A percentile compares a stretch with the other conserved stretches of the same genome.
phyloP scores from a whole-genome alignment of 64 coral and sea anemone genomes.

The Montipora capricornis region DNA sequence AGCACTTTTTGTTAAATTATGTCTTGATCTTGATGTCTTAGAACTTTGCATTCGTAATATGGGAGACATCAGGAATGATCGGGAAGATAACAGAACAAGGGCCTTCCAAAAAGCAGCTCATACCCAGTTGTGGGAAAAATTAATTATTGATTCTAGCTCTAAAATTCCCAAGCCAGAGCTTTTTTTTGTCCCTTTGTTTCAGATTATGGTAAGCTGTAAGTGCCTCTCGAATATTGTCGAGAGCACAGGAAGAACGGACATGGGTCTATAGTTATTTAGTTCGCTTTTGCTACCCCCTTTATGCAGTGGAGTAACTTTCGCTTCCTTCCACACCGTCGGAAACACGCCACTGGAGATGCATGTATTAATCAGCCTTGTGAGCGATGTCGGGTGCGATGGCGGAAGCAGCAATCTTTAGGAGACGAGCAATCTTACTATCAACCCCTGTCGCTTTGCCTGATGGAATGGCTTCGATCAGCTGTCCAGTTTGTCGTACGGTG shows the following conservation, averaged over 20 bases:
- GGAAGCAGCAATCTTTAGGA: constrained; percentile 50
- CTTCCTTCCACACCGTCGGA: not conserved
- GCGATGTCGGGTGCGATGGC: not conserved
- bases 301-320: not conserved
- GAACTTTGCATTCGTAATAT: too few relatives aligned
- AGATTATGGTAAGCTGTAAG: too few relatives aligned
- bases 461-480: not conserved
- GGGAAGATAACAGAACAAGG: too few relatives aligned
- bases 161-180: too few relatives aligned
- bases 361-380: not conserved
- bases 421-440: constrained; percentile 24
- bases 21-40: too few relatives aligned
- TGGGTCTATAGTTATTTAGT: not conserved
- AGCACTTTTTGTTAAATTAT: too few relatives aligned
- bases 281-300: not conserved
- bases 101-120: too few relatives aligned
- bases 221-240: not conserved
- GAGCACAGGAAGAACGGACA: not conserved
- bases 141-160: too few relatives aligned
- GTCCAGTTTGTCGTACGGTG: not conserved
- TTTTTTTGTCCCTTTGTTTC: too few relatives aligned
- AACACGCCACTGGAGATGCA: not conserved
- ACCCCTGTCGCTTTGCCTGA: constrained; percentile 46
- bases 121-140: too few relatives aligned
- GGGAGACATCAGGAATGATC: too few relatives aligned